Evolutionary conservation across 2,113 vertebrate genomes (phyloP).

Genomic region (Oryzias woworae): DNA sequence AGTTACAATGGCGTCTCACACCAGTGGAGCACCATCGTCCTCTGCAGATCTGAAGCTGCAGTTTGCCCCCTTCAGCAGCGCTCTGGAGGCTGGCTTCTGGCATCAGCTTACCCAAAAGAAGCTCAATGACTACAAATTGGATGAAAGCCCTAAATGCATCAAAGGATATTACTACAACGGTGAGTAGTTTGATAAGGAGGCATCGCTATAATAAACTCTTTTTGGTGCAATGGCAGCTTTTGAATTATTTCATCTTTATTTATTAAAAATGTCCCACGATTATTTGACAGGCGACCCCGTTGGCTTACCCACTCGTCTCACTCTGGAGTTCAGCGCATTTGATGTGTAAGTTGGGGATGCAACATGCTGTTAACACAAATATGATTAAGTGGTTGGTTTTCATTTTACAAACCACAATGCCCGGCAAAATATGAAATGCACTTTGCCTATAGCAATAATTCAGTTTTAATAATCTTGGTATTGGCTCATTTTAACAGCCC

Average conservation of each 20-base stretch:
- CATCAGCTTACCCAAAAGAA: slow-evolving; percentile 95
- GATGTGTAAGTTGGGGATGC: slow-evolving; percentile 84
- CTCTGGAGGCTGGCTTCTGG: slow-evolving; percentile 97
- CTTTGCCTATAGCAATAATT: too few relatives aligned
- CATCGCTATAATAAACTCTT: background rate
- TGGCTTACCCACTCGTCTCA: slow-evolving; percentile 91
- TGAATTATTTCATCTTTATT: background rate
- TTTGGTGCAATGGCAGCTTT: background rate
- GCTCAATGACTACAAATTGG: slow-evolving; percentile 90
- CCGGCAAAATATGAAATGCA: background rate
- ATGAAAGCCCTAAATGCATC: slow-evolving; percentile 89
- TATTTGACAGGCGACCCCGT: slow-evolving; percentile 84
- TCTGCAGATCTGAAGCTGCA: slow-evolving; percentile 78
- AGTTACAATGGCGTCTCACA: slow-evolving; percentile 71
- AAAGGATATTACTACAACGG: slow-evolving; percentile 96
- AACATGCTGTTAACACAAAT: background rate
- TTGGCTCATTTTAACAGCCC: too few relatives aligned
- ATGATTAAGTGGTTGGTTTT: background rate
- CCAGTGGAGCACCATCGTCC: slow-evolving; percentile 32
- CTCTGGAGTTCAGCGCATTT: slow-evolving; percentile 96
- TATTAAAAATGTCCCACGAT: background rate
- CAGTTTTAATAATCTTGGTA: too few relatives aligned
- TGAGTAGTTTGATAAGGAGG: slow-evolving; percentile 53
- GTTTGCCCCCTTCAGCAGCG: slow-evolving; percentile 93
- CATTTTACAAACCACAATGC: background rate